Conservation (phyloP, 2,113 vertebrate genomes). For the Gymnogyps californianus region DNA sequence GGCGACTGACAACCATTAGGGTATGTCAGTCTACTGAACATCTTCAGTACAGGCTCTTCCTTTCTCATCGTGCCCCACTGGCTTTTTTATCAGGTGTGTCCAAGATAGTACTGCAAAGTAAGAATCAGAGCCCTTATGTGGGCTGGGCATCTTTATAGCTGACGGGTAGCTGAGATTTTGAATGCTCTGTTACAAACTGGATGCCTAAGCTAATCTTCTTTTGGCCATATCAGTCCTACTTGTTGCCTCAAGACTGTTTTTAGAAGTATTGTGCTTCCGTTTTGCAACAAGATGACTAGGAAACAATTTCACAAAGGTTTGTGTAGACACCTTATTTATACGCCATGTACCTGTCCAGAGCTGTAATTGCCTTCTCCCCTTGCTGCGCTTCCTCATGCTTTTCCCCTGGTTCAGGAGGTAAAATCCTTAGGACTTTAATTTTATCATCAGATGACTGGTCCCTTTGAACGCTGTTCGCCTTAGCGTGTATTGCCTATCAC, state of each 20-base stretch:
- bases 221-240: neutral
- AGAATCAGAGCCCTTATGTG: neutral
- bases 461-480: neutral
- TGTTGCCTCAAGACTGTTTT: neutral
- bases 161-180: neutral
- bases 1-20: neutral
- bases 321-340: neutral
- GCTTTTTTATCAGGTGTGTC: neutral
- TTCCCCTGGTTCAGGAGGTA: neutral
- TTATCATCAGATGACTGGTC: neutral
- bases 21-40: neutral
- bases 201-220: neutral
- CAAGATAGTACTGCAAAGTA: neutral
- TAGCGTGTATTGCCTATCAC: fast-evolving
- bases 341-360: fast-evolving
- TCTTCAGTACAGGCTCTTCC: neutral
- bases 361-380: neutral
- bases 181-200: neutral
- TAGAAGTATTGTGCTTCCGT: neutral
- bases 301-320: neutral
- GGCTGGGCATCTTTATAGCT: neutral
- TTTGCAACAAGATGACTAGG: neutral
- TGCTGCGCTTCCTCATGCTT: neutral
- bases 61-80: neutral
- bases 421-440: neutral